These are phyloP conservation scores for Lindbergichthys nudifrons DNA, from an alignment of 2,797 vertebrate genomes.

Conservation along the genomic window DNA sequence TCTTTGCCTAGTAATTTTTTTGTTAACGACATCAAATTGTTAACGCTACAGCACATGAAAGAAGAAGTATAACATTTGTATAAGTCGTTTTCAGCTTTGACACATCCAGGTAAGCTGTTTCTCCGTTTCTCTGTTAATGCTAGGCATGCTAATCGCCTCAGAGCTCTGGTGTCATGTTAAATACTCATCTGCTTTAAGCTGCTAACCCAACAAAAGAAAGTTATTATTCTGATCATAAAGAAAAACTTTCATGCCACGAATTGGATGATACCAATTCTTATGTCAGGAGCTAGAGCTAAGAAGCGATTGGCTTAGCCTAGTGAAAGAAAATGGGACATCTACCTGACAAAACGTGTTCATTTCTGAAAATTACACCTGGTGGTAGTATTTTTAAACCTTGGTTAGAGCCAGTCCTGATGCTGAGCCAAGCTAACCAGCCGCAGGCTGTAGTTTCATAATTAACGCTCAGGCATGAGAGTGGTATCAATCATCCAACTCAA, in stretches of 20 bases:
- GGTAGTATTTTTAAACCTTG: conserved; percentile 9
- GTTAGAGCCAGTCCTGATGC: conserved; percentile 15
- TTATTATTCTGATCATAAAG: conserved; percentile 15
- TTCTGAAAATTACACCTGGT: conserved; percentile 12
- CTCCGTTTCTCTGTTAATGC: background rate
- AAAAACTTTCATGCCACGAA: conserved; percentile 6
- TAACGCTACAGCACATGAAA: background rate
- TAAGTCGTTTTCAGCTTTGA: background rate
- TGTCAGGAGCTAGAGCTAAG: conserved; percentile 13
- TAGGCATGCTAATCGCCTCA: conserved; percentile 13
- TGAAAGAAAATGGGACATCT: conserved; percentile 35
- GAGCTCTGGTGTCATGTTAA: conserved; percentile 11
- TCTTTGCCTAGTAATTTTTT: background rate
- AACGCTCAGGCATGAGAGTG: background rate
- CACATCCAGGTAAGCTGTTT: background rate
- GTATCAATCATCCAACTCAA: conserved; percentile 25
- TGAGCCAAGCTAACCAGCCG: conserved; percentile 7
- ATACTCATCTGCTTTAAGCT: conserved; percentile 16
- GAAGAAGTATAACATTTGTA: background rate
- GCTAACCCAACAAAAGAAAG: conserved; percentile 1
- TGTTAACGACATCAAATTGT: background rate
- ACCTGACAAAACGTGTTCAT: conserved; percentile 19
- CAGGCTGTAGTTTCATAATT: conserved; percentile 15
- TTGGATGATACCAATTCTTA: background rate
- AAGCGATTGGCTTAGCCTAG: conserved; percentile 27